Evolutionary conservation across 1,140 invertebrate genomes (phyloP).

Genomic region (Polypedilum vanderplanki): DNA sequence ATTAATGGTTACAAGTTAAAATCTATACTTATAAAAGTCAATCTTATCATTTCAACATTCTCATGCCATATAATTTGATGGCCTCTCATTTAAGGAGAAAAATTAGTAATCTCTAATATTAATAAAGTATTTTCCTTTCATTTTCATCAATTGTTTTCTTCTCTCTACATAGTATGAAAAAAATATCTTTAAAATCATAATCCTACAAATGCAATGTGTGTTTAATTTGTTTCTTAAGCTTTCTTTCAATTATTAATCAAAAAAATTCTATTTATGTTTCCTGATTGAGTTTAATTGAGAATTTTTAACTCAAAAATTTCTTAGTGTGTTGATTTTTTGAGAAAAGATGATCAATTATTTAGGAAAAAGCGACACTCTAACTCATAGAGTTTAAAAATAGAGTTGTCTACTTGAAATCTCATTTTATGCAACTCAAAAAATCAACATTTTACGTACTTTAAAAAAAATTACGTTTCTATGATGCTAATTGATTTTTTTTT

Average conservation of each 20-base stretch:
- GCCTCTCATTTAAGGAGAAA: neutral
- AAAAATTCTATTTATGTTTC: no score
- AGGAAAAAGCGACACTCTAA: no score
- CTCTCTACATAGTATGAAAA: neutral
- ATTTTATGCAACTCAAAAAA: no score
- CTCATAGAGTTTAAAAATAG: no score
- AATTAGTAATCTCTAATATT: constrained; percentile 6
- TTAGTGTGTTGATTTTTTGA: no score
- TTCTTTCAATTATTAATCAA: neutral
- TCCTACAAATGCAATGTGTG: constrained; percentile 1
- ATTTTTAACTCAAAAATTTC: no score
- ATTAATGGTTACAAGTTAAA: neutral
- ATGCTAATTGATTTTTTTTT: neutral
- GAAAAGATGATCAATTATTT: no score
- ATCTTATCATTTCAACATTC: neutral
- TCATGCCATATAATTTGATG: neutral
- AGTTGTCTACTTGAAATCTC: no score
- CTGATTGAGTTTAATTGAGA: no score
- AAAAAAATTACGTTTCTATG: neutral
- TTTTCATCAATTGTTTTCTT: neutral
- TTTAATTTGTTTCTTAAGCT: neutral
- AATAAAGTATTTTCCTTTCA: neutral
- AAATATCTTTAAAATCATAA: neutral
- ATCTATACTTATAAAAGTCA: neutral
- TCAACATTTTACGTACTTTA: neutral